These are phyloP conservation scores for Choloepus didactylus DNA, from an alignment of 2,797 vertebrate species.

Conservation along the genomic window DNA sequence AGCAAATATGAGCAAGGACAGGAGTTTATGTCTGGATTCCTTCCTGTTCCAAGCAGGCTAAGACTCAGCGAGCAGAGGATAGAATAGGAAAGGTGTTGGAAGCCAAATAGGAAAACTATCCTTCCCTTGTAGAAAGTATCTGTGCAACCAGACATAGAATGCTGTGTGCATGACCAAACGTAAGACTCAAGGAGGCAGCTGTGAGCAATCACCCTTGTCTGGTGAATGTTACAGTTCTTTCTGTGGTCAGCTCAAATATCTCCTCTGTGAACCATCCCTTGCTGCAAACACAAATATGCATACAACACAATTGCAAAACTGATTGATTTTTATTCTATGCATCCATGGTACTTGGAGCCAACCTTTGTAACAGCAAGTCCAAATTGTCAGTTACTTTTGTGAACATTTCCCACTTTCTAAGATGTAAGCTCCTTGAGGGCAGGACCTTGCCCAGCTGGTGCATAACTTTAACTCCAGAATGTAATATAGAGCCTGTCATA, in stretches of 20 bases:
- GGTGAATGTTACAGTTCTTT: neutral
- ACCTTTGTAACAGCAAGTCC: neutral
- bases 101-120: accelerated
- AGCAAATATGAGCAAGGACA: neutral
- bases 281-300: too few relatives aligned
- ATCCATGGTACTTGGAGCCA: neutral
- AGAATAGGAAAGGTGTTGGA: neutral
- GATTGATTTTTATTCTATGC: neutral
- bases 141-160: accelerated
- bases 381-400: neutral
- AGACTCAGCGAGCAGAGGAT: neutral
- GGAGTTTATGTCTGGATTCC: neutral
- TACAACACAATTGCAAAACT: neutral
- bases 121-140: neutral
- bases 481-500: neutral
- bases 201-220: neutral
- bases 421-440: neutral
- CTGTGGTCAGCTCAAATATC: neutral
- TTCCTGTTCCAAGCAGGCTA: neutral
- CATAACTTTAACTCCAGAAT: neutral
- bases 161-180: neutral
- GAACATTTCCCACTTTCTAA: neutral
- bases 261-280: neutral
- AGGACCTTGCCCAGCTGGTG: neutral
- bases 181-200: neutral